phyloP scores from a whole-genome alignment of 1,140 invertebrate genomes.

The Orchesella cincta region DNA sequence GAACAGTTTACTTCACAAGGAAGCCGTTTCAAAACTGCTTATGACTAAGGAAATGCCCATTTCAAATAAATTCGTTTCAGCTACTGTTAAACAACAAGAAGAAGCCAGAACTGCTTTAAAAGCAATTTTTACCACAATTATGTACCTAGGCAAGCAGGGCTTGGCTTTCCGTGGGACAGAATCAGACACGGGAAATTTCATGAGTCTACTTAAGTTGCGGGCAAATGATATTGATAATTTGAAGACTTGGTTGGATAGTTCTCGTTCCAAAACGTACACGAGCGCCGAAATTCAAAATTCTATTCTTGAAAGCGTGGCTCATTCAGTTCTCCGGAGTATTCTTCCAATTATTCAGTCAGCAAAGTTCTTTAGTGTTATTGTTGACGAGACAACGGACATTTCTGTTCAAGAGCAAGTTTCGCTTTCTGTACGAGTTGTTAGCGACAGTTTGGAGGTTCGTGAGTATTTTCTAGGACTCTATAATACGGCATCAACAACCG shows the following conservation, averaged over 20 bases:
- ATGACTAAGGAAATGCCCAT: background rate
- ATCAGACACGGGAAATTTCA: slow-evolving; percentile 20
- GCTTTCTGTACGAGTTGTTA: slow-evolving; percentile 9
- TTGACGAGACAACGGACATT: slow-evolving; percentile 22
- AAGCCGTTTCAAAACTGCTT: background rate
- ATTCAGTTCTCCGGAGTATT: background rate
- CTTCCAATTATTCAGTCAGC: background rate
- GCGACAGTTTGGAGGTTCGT: background rate
- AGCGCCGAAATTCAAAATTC: background rate
- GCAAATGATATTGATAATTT: slow-evolving; percentile 9
- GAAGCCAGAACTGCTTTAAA: background rate
- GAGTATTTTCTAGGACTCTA: slow-evolving; percentile 29
- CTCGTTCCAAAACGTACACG: background rate
- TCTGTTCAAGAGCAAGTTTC: slow-evolving; percentile 21
- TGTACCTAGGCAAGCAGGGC: slow-evolving; percentile 8
- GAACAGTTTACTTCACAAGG: background rate
- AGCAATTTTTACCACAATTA: background rate
- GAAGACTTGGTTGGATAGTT: background rate
- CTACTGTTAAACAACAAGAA: background rate
- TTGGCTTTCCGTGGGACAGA: background rate
- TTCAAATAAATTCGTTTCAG: background rate
- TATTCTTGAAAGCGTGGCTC: background rate
- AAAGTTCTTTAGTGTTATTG: background rate
- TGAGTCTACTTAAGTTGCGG: background rate
- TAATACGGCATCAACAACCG: background rate